Percentiles rank a stretch among this genome's conserved stretches.
phyloP scores from a whole-genome alignment of 2,888 invertebrate species.

The Idaea aversata region DNA sequence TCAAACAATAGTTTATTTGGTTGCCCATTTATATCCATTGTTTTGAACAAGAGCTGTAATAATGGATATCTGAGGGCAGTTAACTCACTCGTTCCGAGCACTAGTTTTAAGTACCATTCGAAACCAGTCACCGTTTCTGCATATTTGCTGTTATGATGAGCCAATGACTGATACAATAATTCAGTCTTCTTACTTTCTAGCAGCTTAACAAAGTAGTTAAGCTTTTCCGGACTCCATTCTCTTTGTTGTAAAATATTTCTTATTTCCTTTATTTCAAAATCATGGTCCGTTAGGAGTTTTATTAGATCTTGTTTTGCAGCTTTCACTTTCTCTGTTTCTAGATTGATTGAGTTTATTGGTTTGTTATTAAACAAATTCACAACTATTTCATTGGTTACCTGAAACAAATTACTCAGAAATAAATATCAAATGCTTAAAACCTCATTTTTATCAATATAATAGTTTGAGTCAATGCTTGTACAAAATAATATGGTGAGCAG shows the following conservation, averaged over 20 bases:
- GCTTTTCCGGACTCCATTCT: conserved; percentile 38
- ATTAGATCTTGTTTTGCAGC: conserved; percentile 44
- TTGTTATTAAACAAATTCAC: not conserved
- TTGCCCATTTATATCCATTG: conserved; percentile 35
- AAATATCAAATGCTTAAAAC: no score
- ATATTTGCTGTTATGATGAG: conserved; percentile 43
- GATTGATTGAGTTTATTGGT: not conserved
- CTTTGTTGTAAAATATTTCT: conserved; percentile 30
- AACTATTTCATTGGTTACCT: not conserved
- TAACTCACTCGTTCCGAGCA: conserved; percentile 58
- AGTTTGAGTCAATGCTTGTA: no score
- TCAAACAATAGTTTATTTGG: conserved; percentile 47
- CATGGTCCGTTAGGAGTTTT: conserved; percentile 35
- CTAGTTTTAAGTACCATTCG: conserved; percentile 57
- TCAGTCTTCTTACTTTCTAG: conserved; percentile 41
- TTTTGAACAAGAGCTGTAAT: conserved; percentile 49
- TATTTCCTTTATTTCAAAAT: conserved; percentile 40
- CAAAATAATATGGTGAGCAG: no score
- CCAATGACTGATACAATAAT: conserved; percentile 42
- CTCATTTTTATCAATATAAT: no score
- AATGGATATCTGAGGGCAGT: conserved; percentile 54
- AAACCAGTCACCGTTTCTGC: conserved; percentile 49
- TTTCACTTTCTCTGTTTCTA: conserved; percentile 3
- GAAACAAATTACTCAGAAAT: not conserved
- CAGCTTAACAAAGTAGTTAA: conserved; percentile 31